Percentiles rank a stretch among this genome's conserved stretches.
Evolutionary conservation across 1,140 invertebrate species (phyloP).

Genomic region (Hermetia illucens): DNA sequence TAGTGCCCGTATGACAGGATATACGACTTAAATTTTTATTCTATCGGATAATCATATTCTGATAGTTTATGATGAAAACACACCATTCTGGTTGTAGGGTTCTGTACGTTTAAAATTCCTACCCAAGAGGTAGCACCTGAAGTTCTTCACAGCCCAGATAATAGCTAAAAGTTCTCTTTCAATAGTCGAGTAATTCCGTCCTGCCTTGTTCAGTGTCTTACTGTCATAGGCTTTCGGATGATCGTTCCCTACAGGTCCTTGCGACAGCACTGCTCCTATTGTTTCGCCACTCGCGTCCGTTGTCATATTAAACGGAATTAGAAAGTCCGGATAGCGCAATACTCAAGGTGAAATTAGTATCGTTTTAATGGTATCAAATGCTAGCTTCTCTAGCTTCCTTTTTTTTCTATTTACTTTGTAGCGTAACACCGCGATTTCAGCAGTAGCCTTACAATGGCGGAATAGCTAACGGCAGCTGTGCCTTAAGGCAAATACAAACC

Average conservation of each 20-base stretch:
- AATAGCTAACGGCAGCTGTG: no score
- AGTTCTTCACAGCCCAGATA: constrained; percentile 7
- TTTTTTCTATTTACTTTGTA: no score
- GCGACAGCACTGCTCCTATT: not conserved
- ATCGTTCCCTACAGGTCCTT: not conserved
- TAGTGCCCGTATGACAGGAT: no score
- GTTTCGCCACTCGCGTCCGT: not conserved
- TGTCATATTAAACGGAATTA: not conserved
- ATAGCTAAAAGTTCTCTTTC: constrained; percentile 20
- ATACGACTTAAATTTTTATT: not conserved
- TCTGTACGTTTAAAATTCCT: not conserved
- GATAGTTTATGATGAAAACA: not conserved
- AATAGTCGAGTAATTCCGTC: constrained; percentile 19
- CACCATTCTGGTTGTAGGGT: not conserved
- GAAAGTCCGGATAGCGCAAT: not conserved
- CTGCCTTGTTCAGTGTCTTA: constrained; percentile 15
- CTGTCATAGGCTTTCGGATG: not conserved
- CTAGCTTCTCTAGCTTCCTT: no score
- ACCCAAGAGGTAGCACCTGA: constrained; percentile 9
- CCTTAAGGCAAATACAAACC: no score
- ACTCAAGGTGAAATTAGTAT: not conserved
- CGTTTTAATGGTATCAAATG: not conserved
- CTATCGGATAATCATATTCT: not conserved
- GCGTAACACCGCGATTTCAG: no score
- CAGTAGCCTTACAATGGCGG: no score